Evolutionary conservation across 2,797 vertebrate genomes (phyloP).

Genomic region (Limosa lapponica): DNA sequence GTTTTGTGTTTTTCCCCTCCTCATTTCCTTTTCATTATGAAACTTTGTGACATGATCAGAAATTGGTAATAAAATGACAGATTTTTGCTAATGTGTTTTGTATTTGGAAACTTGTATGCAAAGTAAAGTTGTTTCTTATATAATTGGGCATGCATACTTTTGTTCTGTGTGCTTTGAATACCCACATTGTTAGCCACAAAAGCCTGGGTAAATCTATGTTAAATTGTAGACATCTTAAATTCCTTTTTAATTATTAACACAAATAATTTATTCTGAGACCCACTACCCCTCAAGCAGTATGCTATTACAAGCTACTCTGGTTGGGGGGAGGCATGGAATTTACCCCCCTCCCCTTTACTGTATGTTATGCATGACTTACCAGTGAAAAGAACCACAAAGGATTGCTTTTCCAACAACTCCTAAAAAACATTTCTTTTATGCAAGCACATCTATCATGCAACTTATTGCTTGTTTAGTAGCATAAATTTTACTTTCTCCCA

Average conservation of each 20-base stretch:
- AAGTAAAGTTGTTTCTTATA: neutral
- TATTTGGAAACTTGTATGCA: neutral
- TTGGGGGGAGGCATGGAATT: neutral
- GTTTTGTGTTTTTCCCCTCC: neutral
- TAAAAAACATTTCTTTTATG: neutral
- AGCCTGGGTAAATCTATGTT: neutral
- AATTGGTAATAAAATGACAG: neutral
- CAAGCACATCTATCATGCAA: neutral
- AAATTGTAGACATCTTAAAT: neutral
- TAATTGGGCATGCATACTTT: neutral
- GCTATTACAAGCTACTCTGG: neutral
- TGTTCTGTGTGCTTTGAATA: neutral
- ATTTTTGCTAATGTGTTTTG: neutral
- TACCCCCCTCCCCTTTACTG: neutral
- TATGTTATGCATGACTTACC: neutral
- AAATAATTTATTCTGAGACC: neutral
- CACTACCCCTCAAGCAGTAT: neutral
- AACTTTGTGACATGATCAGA: neutral
- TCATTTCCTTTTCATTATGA: neutral
- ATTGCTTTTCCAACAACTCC: neutral
- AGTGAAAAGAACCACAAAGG: neutral
- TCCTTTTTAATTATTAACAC: neutral
- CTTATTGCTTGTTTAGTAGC: neutral
- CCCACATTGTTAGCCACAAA: neutral
- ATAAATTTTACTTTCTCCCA: neutral